Evolutionary conservation across 2,888 invertebrate genomes (phyloP).

Genomic region (Chrysolina haemoptera): DNA sequence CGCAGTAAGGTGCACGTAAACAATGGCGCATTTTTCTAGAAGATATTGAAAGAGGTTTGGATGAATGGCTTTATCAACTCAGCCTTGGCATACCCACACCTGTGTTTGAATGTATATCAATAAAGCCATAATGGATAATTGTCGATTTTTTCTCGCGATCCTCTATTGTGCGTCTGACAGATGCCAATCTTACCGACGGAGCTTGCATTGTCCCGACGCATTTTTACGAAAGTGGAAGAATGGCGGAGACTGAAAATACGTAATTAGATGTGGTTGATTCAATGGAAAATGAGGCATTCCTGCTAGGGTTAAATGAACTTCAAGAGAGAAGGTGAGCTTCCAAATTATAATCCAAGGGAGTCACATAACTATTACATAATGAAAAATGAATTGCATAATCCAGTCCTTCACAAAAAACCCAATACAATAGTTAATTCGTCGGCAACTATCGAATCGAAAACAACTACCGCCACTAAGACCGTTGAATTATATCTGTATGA

Average conservation of each 20-base stretch:
- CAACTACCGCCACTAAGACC: no score
- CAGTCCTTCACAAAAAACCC: no score
- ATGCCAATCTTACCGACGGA: conserved; percentile 59
- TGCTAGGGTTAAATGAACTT: not conserved
- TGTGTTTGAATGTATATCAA: conserved; percentile 62
- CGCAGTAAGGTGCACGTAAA: not conserved
- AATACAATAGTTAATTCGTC: no score
- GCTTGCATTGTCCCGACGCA: conserved; percentile 54
- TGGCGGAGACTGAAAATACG: not conserved
- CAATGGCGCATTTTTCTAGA: conserved; percentile 16
- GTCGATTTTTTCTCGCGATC: conserved; percentile 51
- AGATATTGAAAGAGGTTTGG: conserved; percentile 49
- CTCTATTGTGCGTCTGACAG: conserved; percentile 59
- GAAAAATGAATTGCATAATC: no score
- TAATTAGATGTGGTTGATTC: conserved; percentile 19
- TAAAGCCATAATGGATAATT: conserved; percentile 61
- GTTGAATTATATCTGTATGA: no score
- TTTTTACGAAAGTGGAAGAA: conserved; percentile 38
- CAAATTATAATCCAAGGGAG: no score
- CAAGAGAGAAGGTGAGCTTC: not conserved
- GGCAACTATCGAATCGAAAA: no score
- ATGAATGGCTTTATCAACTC: conserved; percentile 60
- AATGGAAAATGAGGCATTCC: conserved; percentile 1
- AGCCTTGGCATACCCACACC: conserved; percentile 62
- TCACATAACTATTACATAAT: no score